Percentiles rank a stretch among this genome's conserved stretches.
Conservation (phyloP, 1,140 invertebrate genomes). For the Cotesia chilonis region DNA sequence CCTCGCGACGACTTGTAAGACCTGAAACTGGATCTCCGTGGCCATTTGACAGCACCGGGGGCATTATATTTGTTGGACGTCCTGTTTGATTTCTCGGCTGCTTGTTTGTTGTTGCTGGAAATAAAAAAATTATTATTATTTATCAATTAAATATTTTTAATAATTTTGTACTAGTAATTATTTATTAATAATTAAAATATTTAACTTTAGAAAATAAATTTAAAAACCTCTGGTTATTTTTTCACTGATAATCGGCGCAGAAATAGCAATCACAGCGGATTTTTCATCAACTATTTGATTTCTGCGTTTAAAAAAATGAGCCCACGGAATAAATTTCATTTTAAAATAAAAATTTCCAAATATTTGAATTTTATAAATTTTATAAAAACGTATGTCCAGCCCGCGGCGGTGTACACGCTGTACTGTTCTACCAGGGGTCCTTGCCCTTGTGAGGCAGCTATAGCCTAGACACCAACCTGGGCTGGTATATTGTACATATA, state of each 20-base stretch:
- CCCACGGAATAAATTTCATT: slow-evolving; percentile 57
- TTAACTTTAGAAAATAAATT: neutral
- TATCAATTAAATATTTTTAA: too few relatives aligned
- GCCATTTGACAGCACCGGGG: slow-evolving; percentile 54
- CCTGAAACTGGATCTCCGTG: slow-evolving; percentile 54
- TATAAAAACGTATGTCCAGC: slow-evolving; percentile 27
- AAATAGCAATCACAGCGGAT: slow-evolving; percentile 36
- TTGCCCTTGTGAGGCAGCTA: slow-evolving; percentile 58
- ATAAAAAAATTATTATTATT: neutral
- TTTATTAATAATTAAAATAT: neutral
- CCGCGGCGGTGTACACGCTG: slow-evolving; percentile 43
- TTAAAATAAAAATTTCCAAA: slow-evolving; percentile 8
- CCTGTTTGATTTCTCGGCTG: slow-evolving; percentile 51
- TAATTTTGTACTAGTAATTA: too few relatives aligned
- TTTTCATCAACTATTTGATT: slow-evolving; percentile 55
- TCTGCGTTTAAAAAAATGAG: slow-evolving; percentile 52
- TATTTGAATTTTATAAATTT: slow-evolving; percentile 27
- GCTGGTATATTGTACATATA: slow-evolving; percentile 43
- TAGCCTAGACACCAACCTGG: slow-evolving; percentile 27
- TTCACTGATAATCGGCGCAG: slow-evolving; percentile 9
- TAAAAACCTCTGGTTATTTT: neutral
- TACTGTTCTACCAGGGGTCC: slow-evolving; percentile 55
- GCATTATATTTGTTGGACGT: slow-evolving; percentile 63
- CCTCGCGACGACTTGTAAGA: slow-evolving; percentile 56
- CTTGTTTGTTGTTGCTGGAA: slow-evolving; percentile 57